Base-by-base conservation (phyloP, 2,888 invertebrate species). In the Encarsia formosa region DNA sequence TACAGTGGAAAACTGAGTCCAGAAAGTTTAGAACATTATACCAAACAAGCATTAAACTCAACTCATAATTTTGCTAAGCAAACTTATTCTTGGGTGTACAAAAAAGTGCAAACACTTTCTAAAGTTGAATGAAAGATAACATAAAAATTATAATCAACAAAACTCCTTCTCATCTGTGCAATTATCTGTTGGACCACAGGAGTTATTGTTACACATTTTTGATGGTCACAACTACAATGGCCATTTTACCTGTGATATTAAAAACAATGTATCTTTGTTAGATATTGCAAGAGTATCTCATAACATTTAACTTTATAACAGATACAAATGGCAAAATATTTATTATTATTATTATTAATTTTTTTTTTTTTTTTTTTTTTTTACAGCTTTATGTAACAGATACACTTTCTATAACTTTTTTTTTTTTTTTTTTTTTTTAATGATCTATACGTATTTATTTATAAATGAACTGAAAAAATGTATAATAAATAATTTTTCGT, bases 41-140 rank as follows among this genome's bases (percentile, higher is more conserved):
- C 85, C 1, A 73, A 79, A 54, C 75, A 78, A 37, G 84, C 84
- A 0, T 76, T 87, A 13, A 85, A 87, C 63, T 81, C 82, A 52
- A 88, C 88, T 15, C 81, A 83, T 62, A 75, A 77, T 60, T 83
- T 82, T 54, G 83, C 87, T 48, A 76, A 80, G 8, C 79, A 85
- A 59, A 88, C 85, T 65, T 86, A 84, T 68, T 81, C 83, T 66
- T 87, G 87, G 84, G 80, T 88, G 61, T 83, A 86, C 71, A 80
- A 90, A 75, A 87, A 93, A 79, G 84, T 88, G 31, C 84, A 88
- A 71, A 77, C 82, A 26, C 81, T 86, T 67, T 85, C 85, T 9
- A 83, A 85, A 75, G 81, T 84, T 73, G 83, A 85, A 67, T 85
- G 82, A 68, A 54, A 47, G 43, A 46, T 52, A 59, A 41, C 43